These are phyloP conservation scores for Drosophila atripex DNA, from an alignment of 2,888 invertebrate genomes.

Conservation along the genomic window DNA sequence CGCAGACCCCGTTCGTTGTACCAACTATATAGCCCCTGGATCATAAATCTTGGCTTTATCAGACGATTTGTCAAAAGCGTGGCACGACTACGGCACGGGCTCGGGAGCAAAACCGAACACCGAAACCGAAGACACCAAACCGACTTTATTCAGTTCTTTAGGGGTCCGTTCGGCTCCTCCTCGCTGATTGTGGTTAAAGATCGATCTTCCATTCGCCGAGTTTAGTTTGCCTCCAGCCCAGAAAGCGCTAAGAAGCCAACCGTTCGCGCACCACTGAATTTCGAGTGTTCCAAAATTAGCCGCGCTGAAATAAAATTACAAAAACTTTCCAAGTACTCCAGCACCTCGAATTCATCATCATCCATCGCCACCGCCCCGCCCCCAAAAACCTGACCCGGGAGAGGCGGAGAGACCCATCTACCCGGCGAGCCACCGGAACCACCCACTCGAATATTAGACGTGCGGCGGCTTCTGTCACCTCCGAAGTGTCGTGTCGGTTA, in stretches of 20 bases:
- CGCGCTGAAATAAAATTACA: conserved; percentile 32
- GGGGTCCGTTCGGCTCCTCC: conserved; percentile 12
- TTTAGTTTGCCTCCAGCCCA: conserved; percentile 56
- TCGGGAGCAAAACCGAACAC: conserved; percentile 17
- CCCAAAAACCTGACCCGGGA: conserved; percentile 19
- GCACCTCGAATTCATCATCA: conserved; percentile 10
- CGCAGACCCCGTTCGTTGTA: conserved; percentile 13
- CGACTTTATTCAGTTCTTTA: conserved; percentile 39
- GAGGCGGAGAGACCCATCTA: conserved; percentile 15
- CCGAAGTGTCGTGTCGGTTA: conserved; percentile 38
- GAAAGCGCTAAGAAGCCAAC: conserved; percentile 28
- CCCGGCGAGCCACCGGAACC: conserved; percentile 10
- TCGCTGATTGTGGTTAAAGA: conserved; percentile 9
- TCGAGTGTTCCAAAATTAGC: conserved; percentile 28
- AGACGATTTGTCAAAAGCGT: conserved; percentile 77
- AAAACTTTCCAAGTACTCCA: conserved; percentile 47
- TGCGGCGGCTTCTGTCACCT: conserved; percentile 36
- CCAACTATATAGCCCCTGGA: conserved; percentile 28
- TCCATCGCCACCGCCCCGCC: too few species aligned
- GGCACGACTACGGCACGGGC: conserved; percentile 47
- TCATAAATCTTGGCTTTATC: conserved; percentile 74
- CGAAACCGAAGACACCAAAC: conserved; percentile 21
- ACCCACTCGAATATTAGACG: conserved; percentile 51
- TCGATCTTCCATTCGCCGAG: conserved; percentile 30
- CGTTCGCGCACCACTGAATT: conserved; percentile 13